Percentiles rank a stretch among this genome's conserved stretches.
Conservation (phyloP, 2,113 vertebrate genomes). For the Urocolius indicus region DNA sequence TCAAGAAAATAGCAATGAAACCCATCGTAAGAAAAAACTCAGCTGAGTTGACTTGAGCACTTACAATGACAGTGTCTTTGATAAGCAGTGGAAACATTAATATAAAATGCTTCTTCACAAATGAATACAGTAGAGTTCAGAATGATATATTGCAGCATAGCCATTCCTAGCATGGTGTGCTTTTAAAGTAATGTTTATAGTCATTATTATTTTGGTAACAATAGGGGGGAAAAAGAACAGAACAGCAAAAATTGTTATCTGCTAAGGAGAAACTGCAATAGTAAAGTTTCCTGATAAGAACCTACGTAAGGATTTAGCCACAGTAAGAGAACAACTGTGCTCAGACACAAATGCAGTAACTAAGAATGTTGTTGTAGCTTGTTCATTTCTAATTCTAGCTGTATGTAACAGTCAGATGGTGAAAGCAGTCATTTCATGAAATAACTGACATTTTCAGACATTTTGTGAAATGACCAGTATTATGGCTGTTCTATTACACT, state of each 20-base stretch:
- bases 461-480: constrained; percentile 53
- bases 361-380: neutral
- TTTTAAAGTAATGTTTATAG: constrained; percentile 79
- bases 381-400: constrained; percentile 51
- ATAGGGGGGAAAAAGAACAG: neutral
- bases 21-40: constrained; percentile 77
- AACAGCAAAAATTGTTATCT: constrained; percentile 49
- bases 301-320: neutral
- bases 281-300: constrained; percentile 44
- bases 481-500: constrained; percentile 34
- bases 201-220: constrained; percentile 72
- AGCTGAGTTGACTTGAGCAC: constrained; percentile 75
- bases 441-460: constrained; percentile 63
- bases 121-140: constrained; percentile 49
- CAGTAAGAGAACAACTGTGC: neutral
- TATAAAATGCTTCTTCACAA: constrained; percentile 78
- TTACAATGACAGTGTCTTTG: constrained; percentile 76
- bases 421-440: constrained; percentile 65
- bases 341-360: constrained; percentile 15
- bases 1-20: constrained; percentile 69
- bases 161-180: constrained; percentile 30
- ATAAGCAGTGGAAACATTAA: constrained; percentile 83
- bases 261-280: constrained; percentile 14
- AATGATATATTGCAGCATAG: constrained; percentile 74
- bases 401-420: constrained; percentile 47